Evolutionary conservation across 92 coral and sea anemone species (phyloP), one percentile per base, ranked within the genome.

Genomic region (Phenganax stokvisi): DNA sequence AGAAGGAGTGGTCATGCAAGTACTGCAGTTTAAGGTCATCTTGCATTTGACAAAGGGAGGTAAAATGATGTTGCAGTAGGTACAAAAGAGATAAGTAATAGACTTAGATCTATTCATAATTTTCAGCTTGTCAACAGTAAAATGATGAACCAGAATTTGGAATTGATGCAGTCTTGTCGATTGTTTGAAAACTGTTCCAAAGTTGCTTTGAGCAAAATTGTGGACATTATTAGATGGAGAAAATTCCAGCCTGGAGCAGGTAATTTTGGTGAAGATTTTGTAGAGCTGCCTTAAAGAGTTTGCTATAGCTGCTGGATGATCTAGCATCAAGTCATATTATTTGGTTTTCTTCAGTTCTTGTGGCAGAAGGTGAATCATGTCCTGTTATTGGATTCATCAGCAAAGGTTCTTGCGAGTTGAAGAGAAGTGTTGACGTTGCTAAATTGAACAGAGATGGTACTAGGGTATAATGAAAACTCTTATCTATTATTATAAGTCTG

Each of bases 341-440:
- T 56, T 8, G 47, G 10, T 51, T 77, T 29, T 56, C 12, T 13
- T 27, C 78, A 96, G 99, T 92, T 54, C 92, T 96, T 47, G 99
- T 96, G 7, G 90, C 71, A 53, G 99, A 96, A 84, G 92, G 93
- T 6, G 99, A 96, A 76, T 80, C 92, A 31, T 90, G 98, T 83
- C 97, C 90, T 61, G 89, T 94, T 71, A 94, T 94, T 54, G 98
- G 98, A 3, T 92, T 94, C 55, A 92, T 94, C 81, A 92, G 87
- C 77, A 87, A 83, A 81, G 98, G 98, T 0, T 80, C 77, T 10
- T 94, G 98, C 54, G 77, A 89, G 47, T 88, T 90, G 20, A 90
- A 89, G 53, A 90, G 97, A 56, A 85, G 81, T 61, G 90, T 94
- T 30, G 89, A 88, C 0, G 97, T 94, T 0, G 97, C 92, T 12